A percentile compares a stretch with the other conserved stretches of the same genome.
These are phyloP conservation scores for Mythimna vitellina DNA, from an alignment of 2,888 invertebrate species.

Conservation along the genomic window DNA sequence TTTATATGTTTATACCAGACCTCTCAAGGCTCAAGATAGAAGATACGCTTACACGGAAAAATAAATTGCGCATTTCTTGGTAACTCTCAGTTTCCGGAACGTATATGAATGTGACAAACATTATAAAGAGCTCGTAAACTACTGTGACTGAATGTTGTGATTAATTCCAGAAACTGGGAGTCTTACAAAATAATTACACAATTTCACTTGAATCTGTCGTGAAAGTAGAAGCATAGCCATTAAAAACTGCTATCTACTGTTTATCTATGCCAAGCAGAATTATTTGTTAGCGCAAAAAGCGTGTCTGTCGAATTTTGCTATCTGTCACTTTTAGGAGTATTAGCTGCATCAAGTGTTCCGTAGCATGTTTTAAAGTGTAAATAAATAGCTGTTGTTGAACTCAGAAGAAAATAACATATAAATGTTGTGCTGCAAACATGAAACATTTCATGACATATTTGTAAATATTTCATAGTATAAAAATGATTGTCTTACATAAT, in stretches of 20 bases:
- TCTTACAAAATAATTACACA: not conserved
- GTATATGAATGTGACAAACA: not conserved
- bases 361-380: constrained; percentile 1
- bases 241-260: constrained; percentile 6
- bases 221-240: constrained; percentile 23
- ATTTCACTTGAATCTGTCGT: not conserved
- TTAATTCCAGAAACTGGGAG: not conserved
- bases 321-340: constrained; percentile 7
- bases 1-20: not conserved
- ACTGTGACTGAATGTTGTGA: not conserved
- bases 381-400: constrained; percentile 20
- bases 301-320: constrained; percentile 17
- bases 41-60: not conserved
- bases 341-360: constrained; percentile 14
- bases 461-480: not conserved
- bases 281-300: constrained; percentile 1
- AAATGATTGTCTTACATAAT: not conserved
- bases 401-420: constrained; percentile 32
- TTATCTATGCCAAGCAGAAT: constrained; percentile 9
- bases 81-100: not conserved
- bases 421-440: constrained; percentile 42
- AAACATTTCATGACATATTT: constrained; percentile 20
- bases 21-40: too few relatives aligned
- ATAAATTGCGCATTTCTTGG: not conserved
- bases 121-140: not conserved